These are phyloP conservation scores for Formica exsecta DNA, from an alignment of 1,140 invertebrate species.

Conservation along the genomic window DNA sequence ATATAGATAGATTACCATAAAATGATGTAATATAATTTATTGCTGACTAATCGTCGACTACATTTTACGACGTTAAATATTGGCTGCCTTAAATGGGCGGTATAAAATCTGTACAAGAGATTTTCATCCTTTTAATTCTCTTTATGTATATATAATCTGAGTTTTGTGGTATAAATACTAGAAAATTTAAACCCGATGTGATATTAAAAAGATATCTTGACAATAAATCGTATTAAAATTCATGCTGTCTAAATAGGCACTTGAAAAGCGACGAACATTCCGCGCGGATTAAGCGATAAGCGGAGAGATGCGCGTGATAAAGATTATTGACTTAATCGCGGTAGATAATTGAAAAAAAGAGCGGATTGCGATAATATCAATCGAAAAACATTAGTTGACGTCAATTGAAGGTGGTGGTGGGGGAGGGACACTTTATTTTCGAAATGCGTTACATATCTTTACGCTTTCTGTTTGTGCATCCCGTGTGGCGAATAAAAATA, in stretches of 20 bases:
- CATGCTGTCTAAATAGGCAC: not conserved
- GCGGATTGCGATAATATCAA: not conserved
- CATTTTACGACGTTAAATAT: not conserved
- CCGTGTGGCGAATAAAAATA: not conserved
- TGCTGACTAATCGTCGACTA: not conserved
- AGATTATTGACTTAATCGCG: constrained; percentile 47
- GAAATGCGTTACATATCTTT: not conserved
- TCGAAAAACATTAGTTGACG: constrained; percentile 53
- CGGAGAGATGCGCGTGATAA: constrained; percentile 17
- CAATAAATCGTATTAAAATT: not conserved
- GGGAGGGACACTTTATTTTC: constrained; percentile 47
- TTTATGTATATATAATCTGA: not conserved
- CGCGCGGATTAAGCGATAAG: not conserved
- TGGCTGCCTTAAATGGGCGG: not conserved
- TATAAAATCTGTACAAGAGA: not conserved
- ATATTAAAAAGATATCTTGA: not conserved
- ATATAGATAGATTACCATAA: not conserved
- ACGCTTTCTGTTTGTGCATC: not conserved
- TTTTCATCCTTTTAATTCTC: not conserved
- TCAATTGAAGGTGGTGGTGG: not conserved
- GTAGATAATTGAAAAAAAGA: not conserved
- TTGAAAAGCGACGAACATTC: not conserved
- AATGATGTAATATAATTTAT: constrained; percentile 15
- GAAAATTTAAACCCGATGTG: not conserved
- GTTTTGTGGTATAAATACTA: not conserved